A percentile compares a stretch with the other conserved stretches of the same genome.
Evolutionary conservation across 1,140 invertebrate species (phyloP).

Genomic region (Heliconius melpomene): DNA sequence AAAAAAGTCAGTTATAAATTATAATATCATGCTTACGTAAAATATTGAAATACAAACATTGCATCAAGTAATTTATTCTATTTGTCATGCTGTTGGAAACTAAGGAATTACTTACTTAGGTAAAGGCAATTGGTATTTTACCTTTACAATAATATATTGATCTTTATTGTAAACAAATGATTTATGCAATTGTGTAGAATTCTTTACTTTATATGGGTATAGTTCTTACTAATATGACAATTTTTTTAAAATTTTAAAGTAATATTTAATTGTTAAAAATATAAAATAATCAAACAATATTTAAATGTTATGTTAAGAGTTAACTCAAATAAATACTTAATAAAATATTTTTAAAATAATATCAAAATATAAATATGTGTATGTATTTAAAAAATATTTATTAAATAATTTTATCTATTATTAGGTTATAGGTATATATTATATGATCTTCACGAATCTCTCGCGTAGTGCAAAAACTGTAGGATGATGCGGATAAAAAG

Average conservation of each 20-base stretch:
- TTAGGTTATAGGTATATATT: no score
- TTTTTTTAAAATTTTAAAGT: not conserved
- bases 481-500: no score
- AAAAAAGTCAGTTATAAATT: not conserved
- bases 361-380: no score
- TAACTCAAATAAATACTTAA: no score
- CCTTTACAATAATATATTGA: not conserved
- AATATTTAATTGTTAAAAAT: not conserved
- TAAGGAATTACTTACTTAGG: constrained; percentile 2
- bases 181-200: not conserved
- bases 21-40: constrained; percentile 4
- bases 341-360: no score
- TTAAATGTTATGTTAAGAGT: no score
- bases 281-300: no score
- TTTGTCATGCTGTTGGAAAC: not conserved
- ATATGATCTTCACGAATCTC: no score
- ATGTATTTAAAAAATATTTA: no score
- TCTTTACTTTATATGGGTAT: not conserved
- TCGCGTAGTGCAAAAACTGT: no score
- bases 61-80: not conserved
- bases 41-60: constrained; percentile 1
- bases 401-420: no score
- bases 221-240: not conserved
- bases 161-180: constrained; percentile 8
- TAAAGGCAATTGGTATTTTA: not conserved